Conservation (phyloP, 2,888 invertebrate species). For the Eurois occulta region DNA sequence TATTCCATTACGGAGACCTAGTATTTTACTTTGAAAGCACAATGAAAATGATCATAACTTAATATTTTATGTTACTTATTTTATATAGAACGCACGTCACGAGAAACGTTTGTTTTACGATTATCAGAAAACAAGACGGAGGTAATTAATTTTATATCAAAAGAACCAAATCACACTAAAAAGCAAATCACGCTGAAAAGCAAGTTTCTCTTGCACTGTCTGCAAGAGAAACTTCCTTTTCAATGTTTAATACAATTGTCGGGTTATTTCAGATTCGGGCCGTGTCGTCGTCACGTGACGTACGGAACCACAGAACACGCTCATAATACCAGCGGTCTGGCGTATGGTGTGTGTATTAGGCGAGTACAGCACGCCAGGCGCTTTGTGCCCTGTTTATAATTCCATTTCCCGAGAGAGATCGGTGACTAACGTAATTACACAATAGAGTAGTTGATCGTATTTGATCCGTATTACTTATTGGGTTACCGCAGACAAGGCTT, state of each 20-base stretch:
- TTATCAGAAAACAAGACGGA: neutral
- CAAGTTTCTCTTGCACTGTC: too few relatives aligned
- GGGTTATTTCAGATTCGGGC: conserved; percentile 72
- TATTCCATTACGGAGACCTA: conserved; percentile 53
- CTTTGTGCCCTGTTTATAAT: conserved; percentile 68
- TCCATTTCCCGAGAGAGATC: conserved; percentile 67
- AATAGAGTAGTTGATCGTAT: conserved; percentile 53
- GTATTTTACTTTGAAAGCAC: conserved; percentile 46
- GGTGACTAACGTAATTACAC: conserved; percentile 50
- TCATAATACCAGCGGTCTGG: conserved; percentile 29
- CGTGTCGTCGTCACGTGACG: conserved; percentile 70
- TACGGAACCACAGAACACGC: conserved; percentile 43
- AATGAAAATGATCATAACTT: conserved; percentile 31
- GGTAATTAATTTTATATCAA: neutral
- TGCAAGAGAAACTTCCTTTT: neutral
- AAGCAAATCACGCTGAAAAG: too few relatives aligned
- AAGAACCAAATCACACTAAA: neutral
- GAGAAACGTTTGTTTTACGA: conserved; percentile 7
- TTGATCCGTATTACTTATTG: conserved; percentile 49
- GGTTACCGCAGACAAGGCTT: conserved; percentile 25
- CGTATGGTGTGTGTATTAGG: conserved; percentile 47
- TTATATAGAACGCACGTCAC: conserved; percentile 4
- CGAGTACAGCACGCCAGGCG: conserved; percentile 41
- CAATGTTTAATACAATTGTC: conserved; percentile 67
- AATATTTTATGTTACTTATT: conserved; percentile 10